Percentiles rank a stretch among this genome's conserved stretches.
Evolutionary conservation across 2,113 vertebrate genomes (phyloP).

Genomic region (Calidris pygmaea): DNA sequence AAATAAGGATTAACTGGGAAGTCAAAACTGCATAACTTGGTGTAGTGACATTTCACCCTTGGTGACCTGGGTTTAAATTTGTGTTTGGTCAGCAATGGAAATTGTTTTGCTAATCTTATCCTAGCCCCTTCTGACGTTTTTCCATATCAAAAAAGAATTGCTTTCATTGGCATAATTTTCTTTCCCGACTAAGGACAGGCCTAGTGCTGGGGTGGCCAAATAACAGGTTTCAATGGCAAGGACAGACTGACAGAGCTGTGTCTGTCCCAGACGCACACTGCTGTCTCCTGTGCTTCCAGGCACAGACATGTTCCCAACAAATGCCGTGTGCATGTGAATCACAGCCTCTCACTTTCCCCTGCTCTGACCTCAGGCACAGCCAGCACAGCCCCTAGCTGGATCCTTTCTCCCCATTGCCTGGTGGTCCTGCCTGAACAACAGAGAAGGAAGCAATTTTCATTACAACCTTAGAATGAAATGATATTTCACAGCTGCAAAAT

Average conservation of each 20-base stretch:
- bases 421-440: neutral
- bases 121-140: conserved; percentile 16
- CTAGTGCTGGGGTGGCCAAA: neutral
- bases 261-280: rapidly evolving
- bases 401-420: neutral
- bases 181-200: neutral
- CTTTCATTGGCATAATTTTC: neutral
- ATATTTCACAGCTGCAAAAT: conserved; percentile 8
- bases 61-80: conserved; percentile 23
- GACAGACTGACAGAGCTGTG: neutral
- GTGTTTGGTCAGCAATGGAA: conserved; percentile 52
- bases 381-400: neutral
- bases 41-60: conserved; percentile 43
- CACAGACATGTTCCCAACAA: neutral
- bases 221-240: neutral
- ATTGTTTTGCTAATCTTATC: conserved; percentile 64
- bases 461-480: neutral
- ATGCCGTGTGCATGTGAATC: neutral
- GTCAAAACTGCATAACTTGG: conserved; percentile 19
- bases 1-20: conserved; percentile 56
- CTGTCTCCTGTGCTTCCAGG: neutral
- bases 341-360: neutral
- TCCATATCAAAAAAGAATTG: conserved; percentile 1
- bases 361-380: neutral
- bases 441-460: conserved; percentile 5